phyloP scores from a whole-genome alignment of 2,888 invertebrate genomes.

The Heliconius sara region DNA sequence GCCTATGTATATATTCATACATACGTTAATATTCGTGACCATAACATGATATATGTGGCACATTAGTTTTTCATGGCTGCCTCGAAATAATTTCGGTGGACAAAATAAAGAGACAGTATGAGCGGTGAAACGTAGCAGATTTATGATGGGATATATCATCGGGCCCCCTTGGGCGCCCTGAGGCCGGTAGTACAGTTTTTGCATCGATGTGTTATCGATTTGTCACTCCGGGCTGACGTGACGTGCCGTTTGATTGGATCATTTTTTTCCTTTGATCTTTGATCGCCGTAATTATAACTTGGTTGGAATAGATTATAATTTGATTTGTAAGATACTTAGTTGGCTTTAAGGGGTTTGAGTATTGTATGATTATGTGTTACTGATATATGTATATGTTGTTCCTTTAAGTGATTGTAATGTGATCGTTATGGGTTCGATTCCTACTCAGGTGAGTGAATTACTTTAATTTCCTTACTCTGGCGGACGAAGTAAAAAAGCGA shows the following conservation, averaged over 20 bases:
- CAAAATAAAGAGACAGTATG: conserved; percentile 49
- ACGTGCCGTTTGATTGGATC: conserved; percentile 19
- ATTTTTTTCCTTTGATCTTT: conserved; percentile 20
- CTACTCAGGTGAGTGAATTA: too few relatives aligned
- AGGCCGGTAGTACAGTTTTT: conserved; percentile 41
- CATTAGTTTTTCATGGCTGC: conserved; percentile 48
- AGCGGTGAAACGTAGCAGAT: conserved; percentile 66
- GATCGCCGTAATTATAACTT: conserved; percentile 5
- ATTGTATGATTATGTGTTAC: background rate
- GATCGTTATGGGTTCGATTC: background rate
- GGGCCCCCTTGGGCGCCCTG: conserved; percentile 41
- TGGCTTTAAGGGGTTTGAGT: background rate
- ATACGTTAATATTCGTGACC: conserved; percentile 43
- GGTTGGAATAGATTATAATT: conserved; percentile 20
- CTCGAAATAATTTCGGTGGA: conserved; percentile 45
- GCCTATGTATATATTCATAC: conserved; percentile 21
- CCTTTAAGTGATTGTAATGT: background rate
- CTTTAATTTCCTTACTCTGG: too few relatives aligned
- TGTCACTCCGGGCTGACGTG: conserved; percentile 29
- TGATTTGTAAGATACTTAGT: conserved; percentile 16
- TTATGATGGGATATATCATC: conserved; percentile 77
- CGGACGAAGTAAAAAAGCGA: too few relatives aligned
- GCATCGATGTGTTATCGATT: conserved; percentile 43
- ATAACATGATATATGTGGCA: conserved; percentile 46
- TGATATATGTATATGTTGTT: background rate